A percentile compares a stretch with the other conserved stretches of the same genome.
phyloP scores from a whole-genome alignment of 2,113 vertebrate genomes.

The Eulemur rufifrons region DNA sequence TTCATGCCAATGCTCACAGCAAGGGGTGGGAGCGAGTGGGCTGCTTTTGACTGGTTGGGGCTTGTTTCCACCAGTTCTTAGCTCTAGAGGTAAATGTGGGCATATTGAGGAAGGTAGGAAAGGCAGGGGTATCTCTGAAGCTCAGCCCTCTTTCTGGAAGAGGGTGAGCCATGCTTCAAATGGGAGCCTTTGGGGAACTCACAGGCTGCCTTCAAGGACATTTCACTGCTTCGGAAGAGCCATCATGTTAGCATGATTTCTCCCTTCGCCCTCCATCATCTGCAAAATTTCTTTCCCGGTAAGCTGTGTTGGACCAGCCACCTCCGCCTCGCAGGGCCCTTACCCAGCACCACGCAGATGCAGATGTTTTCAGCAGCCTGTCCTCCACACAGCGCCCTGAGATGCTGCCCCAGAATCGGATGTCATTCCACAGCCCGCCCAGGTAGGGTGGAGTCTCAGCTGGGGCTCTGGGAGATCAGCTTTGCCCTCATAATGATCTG shows the following conservation, averaged over 20 bases:
- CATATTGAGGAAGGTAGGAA: background rate
- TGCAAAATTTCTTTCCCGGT: background rate
- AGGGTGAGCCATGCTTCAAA: background rate
- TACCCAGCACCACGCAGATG: background rate
- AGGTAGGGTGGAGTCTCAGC: background rate
- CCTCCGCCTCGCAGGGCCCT: background rate
- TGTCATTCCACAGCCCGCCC: background rate
- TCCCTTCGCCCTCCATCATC: too few species aligned
- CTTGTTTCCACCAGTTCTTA: background rate
- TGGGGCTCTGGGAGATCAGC: background rate
- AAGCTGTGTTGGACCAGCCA: background rate
- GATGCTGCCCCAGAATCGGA: background rate
- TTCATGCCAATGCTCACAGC: background rate
- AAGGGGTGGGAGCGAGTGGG: background rate
- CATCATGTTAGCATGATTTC: background rate
- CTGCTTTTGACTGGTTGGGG: background rate
- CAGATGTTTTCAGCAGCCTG: background rate
- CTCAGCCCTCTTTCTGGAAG: background rate
- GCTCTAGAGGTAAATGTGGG: background rate
- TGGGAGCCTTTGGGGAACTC: background rate
- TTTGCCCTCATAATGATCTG: background rate
- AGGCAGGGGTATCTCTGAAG: background rate
- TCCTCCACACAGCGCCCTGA: background rate
- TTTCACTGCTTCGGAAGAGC: background rate
- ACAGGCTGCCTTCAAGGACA: background rate